Evolutionary conservation across 2,113 vertebrate species (phyloP).

Genomic region (Ginglymostoma cirratum): DNA sequence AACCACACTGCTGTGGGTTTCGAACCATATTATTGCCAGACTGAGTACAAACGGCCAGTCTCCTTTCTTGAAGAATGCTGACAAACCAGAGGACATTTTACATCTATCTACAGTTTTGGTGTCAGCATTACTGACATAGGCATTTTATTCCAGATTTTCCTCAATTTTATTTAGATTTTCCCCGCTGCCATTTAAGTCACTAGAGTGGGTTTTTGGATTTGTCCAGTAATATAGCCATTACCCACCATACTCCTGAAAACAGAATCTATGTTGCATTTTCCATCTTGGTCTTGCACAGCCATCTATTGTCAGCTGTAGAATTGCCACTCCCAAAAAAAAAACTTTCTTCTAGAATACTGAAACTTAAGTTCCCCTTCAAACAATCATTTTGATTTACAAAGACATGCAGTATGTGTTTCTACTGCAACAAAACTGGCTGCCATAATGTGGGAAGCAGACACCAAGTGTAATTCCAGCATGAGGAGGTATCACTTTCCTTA

Average conservation of each 20-base stretch:
- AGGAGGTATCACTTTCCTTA: background rate
- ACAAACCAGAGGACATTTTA: too few relatives aligned
- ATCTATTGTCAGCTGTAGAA: background rate
- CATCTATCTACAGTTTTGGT: too few relatives aligned
- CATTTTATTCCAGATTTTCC: too few relatives aligned
- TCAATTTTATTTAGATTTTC: too few relatives aligned
- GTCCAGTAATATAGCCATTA: background rate
- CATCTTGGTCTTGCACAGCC: background rate
- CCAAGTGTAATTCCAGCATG: background rate
- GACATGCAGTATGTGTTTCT: background rate
- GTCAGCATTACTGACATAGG: too few relatives aligned
- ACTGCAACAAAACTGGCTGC: background rate
- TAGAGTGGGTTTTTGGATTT: background rate
- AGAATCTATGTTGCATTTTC: background rate
- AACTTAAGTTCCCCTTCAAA: background rate
- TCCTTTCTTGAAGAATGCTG: too few relatives aligned
- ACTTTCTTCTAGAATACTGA: background rate
- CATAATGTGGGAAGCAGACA: too few relatives aligned
- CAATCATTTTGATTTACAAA: background rate
- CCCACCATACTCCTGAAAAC: background rate
- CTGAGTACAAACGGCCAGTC: too few relatives aligned
- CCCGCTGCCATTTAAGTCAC: too few relatives aligned
- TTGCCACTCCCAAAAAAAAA: background rate
- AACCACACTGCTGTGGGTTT: too few relatives aligned
- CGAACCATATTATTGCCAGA: too few relatives aligned